Conservation (phyloP, 2,888 invertebrate genomes). For the Erebia epiphron region DNA sequence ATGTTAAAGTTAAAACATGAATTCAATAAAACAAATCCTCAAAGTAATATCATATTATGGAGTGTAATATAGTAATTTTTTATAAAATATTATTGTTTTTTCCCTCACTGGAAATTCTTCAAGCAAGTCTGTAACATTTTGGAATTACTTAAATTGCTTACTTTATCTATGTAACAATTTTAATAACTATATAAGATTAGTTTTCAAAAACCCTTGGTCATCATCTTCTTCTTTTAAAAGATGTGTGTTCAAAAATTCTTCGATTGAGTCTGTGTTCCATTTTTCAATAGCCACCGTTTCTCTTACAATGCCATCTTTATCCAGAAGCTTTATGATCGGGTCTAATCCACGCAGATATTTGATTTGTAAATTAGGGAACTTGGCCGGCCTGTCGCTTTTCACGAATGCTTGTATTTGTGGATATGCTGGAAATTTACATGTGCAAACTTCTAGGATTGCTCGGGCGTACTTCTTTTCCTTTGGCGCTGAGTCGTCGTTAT, state of each 20-base stretch:
- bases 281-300: slow-evolving; percentile 97
- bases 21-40: no score
- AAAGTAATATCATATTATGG: no score
- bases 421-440: slow-evolving; percentile 98
- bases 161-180: background rate
- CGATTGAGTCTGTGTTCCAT: slow-evolving; percentile 99
- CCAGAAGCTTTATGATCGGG: slow-evolving; percentile 95
- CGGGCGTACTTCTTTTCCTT: slow-evolving; percentile 91
- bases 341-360: slow-evolving; percentile 97
- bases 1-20: no score
- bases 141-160: background rate
- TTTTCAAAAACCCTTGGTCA: slow-evolving; percentile 82
- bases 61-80: no score
- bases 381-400: slow-evolving; percentile 94
- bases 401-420: slow-evolving; percentile 99
- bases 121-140: background rate
- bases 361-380: slow-evolving; percentile 95
- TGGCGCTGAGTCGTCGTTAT: slow-evolving; percentile 86
- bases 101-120: background rate
- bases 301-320: slow-evolving; percentile 91
- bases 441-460: slow-evolving; percentile 97
- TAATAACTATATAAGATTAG: slow-evolving; percentile 76
- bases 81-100: no score
- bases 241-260: slow-evolving; percentile 97
- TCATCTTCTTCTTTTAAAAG: slow-evolving; percentile 85